phyloP scores from a whole-genome alignment of 2,888 invertebrate genomes.

The Stenotaenia linearis region DNA sequence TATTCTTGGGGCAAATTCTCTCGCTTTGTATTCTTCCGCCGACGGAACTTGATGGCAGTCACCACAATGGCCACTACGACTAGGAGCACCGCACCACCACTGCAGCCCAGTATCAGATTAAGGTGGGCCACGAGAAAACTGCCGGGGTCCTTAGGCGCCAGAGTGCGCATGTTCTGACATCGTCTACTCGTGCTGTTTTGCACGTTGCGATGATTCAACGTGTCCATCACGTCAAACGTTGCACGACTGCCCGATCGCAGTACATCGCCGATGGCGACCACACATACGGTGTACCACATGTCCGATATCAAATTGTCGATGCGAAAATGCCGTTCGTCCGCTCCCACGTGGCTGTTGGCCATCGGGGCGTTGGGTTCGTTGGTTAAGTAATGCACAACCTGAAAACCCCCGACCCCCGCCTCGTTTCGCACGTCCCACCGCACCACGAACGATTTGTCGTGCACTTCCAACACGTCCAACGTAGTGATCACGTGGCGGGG shows the following conservation, averaged over 20 bases:
- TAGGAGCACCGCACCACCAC: conserved; percentile 78
- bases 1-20: conserved; percentile 40
- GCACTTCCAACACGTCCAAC: conserved; percentile 79
- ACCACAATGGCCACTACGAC: conserved; percentile 66
- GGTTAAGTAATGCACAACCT: conserved; percentile 66
- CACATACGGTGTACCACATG: conserved; percentile 77
- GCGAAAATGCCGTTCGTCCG: conserved; percentile 58
- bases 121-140: conserved; percentile 68
- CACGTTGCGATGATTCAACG: conserved; percentile 36
- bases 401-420: conserved; percentile 69
- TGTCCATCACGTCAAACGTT: conserved; percentile 38
- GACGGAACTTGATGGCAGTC: conserved; percentile 37
- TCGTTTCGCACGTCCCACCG: conserved; percentile 80
- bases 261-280: conserved; percentile 77
- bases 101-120: conserved; percentile 78
- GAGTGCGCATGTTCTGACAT: conserved; percentile 39
- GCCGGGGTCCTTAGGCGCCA: conserved; percentile 30
- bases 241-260: conserved; percentile 40
- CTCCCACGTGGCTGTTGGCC: conserved; percentile 36
- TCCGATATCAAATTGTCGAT: conserved; percentile 69
- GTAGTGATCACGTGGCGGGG: conserved; percentile 74
- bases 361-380: conserved; percentile 36
- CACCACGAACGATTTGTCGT: conserved; percentile 70
- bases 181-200: conserved; percentile 38
- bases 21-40: conserved; percentile 35